Evolutionary conservation across 1,140 invertebrate genomes (phyloP).

Genomic region (Leptopilina boulardi): DNA sequence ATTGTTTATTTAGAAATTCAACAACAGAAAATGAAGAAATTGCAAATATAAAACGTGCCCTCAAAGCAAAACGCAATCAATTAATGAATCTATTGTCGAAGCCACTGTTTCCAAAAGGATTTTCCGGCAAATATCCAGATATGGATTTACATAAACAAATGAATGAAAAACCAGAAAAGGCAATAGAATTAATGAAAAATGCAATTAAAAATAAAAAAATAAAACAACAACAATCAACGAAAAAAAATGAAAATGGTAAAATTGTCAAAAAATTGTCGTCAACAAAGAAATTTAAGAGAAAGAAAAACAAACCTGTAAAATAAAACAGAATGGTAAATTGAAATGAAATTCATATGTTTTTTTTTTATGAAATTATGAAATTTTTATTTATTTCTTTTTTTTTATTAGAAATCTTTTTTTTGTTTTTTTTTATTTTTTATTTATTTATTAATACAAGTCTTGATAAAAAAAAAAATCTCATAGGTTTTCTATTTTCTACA

Average conservation of each 20-base stretch:
- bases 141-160: slow-evolving; percentile 63
- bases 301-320: not conserved
- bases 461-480: slow-evolving; percentile 23
- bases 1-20: slow-evolving; percentile 62
- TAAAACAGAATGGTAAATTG: not conserved
- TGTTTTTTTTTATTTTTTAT: not conserved
- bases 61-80: slow-evolving; percentile 78
- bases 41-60: slow-evolving; percentile 65
- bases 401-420: not conserved
- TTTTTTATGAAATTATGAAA: not conserved
- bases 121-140: slow-evolving; percentile 83
- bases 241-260: slow-evolving; percentile 58
- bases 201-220: slow-evolving; percentile 59
- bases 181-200: slow-evolving; percentile 77
- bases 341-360: not conserved
- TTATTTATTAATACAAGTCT: not conserved
- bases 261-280: not conserved
- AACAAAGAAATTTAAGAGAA: not conserved
- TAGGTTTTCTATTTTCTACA: slow-evolving; percentile 24
- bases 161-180: slow-evolving; percentile 70
- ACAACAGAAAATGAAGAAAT: slow-evolving; percentile 69
- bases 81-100: slow-evolving; percentile 78
- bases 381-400: not conserved
- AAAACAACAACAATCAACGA: too few relatives aligned
- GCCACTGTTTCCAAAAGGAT: slow-evolving; percentile 81